These are phyloP conservation scores for Poeciliopsis retropinna DNA, from an alignment of 2,113 vertebrate genomes.

Conservation along the genomic window DNA sequence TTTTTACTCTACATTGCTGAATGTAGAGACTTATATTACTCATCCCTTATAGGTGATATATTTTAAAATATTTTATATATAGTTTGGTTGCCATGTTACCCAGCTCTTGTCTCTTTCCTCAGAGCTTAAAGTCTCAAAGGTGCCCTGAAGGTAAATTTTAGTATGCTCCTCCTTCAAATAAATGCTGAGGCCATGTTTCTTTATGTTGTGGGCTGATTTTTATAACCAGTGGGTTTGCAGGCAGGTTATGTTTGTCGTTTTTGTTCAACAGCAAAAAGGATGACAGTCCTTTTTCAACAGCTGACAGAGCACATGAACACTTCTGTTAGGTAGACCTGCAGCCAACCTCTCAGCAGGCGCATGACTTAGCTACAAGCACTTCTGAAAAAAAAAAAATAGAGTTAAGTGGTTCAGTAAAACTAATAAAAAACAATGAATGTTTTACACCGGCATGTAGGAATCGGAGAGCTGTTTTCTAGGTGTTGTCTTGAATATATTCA, in stretches of 20 bases:
- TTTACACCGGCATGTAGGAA: no score
- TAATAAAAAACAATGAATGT: no score
- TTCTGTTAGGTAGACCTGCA: no score
- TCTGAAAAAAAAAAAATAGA: no score
- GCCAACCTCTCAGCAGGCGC: no score
- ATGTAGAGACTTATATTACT: neutral
- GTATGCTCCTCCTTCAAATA: neutral
- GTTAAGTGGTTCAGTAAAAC: no score
- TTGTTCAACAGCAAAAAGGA: neutral
- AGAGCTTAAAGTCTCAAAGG: conserved; percentile 10
- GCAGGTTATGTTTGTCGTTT: neutral
- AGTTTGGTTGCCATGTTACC: conserved; percentile 28
- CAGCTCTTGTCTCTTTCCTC: conserved; percentile 8
- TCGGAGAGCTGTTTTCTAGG: no score
- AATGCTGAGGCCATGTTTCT: neutral
- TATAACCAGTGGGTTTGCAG: neutral
- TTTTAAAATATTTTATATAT: neutral
- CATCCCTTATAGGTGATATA: conserved; percentile 1
- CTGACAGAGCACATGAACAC: no score
- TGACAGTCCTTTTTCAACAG: no score
- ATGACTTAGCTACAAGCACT: no score
- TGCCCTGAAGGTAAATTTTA: neutral
- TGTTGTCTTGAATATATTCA: no score
- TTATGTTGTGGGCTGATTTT: neutral
- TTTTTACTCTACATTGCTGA: neutral